These are phyloP conservation scores for Brotula barbata DNA, from an alignment of 2,797 vertebrate species.

Conservation along the genomic window DNA sequence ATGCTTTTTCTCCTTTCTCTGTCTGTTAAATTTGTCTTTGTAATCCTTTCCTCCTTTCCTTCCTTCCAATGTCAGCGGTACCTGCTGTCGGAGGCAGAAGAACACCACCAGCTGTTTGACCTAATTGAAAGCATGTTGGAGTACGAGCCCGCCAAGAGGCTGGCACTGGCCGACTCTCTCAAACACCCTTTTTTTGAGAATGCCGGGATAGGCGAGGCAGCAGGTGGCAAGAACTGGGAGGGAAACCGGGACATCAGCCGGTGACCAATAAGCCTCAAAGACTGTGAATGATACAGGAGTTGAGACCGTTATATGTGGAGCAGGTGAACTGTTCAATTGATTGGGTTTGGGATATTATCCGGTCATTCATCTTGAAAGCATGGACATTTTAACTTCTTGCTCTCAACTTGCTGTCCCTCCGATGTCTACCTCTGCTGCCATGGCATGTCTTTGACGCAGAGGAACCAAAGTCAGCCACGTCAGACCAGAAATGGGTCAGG, in stretches of 20 bases:
- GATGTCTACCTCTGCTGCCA: slow-evolving; percentile 47
- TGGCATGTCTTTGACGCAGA: slow-evolving; percentile 49
- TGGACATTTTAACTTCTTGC: slow-evolving; percentile 52
- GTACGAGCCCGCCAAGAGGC: slow-evolving; percentile 92
- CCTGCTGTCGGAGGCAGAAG: slow-evolving; percentile 90
- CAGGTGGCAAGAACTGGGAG: slow-evolving; percentile 86
- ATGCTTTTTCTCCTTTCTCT: not conserved
- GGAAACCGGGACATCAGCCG: slow-evolving; percentile 97
- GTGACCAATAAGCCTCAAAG: slow-evolving; percentile 79
- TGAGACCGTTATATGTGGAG: slow-evolving; percentile 42
- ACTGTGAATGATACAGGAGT: slow-evolving; percentile 48
- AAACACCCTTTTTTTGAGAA: slow-evolving; percentile 92
- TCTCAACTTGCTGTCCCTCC: slow-evolving; percentile 6
- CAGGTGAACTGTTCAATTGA: slow-evolving; percentile 40
- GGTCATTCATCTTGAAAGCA: slow-evolving; percentile 53
- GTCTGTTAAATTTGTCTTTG: too few species aligned
- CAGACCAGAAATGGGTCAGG: slow-evolving; percentile 23
- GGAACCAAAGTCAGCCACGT: slow-evolving; percentile 37
- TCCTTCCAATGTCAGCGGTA: slow-evolving; percentile 81
- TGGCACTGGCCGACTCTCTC: slow-evolving; percentile 85
- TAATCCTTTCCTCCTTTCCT: not conserved
- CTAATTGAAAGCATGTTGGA: slow-evolving; percentile 96
- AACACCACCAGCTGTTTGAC: slow-evolving; percentile 96
- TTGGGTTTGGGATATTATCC: slow-evolving; percentile 31
- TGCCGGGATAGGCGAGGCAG: slow-evolving; percentile 53